Evolutionary conservation across 2,888 invertebrate species (phyloP), one percentile per base, ranked within the genome.

Genomic region (Unio delphinus): DNA sequence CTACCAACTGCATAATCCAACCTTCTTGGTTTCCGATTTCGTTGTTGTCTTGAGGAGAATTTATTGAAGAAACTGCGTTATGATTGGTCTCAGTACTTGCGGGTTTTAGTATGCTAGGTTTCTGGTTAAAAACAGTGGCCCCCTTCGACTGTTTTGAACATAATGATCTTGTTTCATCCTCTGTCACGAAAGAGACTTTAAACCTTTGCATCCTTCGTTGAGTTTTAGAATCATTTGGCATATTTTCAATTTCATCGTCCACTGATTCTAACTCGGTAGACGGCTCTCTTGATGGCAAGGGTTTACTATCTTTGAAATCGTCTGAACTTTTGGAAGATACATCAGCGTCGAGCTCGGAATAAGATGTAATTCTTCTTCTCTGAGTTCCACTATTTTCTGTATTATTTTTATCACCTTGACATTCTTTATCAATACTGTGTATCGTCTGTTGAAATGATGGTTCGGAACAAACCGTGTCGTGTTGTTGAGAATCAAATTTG

Each of bases 121-220:
- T 45, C 1, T 45, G 45, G 3, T 45, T 45, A 8, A 11, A 45
- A 45, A 28, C 28, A 8, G 62, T 5, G 34, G 1, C 23, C n/a
- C n/a, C 23, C 45, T 54, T 18, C n/a, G 20, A 34, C 20, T 54
- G n/a, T 28, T 20, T 63, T 45, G 26, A 8, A 45, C 18, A 34
- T 55, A 6, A 58, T 54, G 20, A 4, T 63, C 34, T 30, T 2
- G 7, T 63, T 15, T 30, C 63, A 30, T 18, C 34, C 20, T 65
- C 65, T n/a, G 61, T 61, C 17, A 65, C 65, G 30, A 75, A 75
- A 23, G 74, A 75, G 60, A 75, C 74, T 55, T 67, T 69, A 45
- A 57, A 62, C 23, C 64, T 57, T 34, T 67, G 67, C 17, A 45
- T 55, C 11, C 58, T 67, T 61, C 61, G 55, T 20, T 30, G 23